A percentile compares a stretch with the other conserved stretches of the same genome.
Evolutionary conservation across 2,797 vertebrate species (phyloP).

Genomic region (Eleutherodactylus coqui): DNA sequence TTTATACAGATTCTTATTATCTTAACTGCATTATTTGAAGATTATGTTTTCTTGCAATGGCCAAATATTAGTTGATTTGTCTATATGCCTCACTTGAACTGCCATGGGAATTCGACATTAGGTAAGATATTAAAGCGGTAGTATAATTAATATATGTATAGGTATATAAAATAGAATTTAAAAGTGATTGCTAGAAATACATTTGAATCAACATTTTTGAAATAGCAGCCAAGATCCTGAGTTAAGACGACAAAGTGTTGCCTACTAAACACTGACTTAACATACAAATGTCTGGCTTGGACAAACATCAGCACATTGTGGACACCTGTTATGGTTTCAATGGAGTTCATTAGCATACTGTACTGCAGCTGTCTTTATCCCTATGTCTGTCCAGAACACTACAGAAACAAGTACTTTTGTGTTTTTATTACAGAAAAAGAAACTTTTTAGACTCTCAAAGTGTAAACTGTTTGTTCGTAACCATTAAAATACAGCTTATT

Average conservation of each 20-base stretch:
- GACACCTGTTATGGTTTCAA: conserved; percentile 62
- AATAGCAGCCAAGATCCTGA: conserved; percentile 56
- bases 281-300: conserved; percentile 61
- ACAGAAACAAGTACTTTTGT: conserved; percentile 46
- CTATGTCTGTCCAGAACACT: conserved; percentile 27
- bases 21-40: background rate
- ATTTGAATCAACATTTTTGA: conserved; percentile 56
- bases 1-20: background rate
- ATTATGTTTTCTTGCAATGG: background rate
- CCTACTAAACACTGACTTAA: conserved; percentile 57
- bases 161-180: too few relatives aligned
- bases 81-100: background rate
- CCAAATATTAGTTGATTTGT: background rate
- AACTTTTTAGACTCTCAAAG: conserved; percentile 39
- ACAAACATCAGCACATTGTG: conserved; percentile 62
- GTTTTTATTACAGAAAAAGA: conserved; percentile 13
- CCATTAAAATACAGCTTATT: conserved; percentile 42
- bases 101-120: background rate
- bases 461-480: conserved; percentile 28
- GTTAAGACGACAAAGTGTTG: conserved; percentile 55
- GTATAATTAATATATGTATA: too few relatives aligned
- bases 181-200: conserved; percentile 32
- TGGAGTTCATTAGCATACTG: conserved; percentile 60
- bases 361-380: conserved; percentile 55
- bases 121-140: conserved; percentile 6